phyloP scores from a whole-genome alignment of 1,140 invertebrate genomes.

The Aplysia californica region DNA sequence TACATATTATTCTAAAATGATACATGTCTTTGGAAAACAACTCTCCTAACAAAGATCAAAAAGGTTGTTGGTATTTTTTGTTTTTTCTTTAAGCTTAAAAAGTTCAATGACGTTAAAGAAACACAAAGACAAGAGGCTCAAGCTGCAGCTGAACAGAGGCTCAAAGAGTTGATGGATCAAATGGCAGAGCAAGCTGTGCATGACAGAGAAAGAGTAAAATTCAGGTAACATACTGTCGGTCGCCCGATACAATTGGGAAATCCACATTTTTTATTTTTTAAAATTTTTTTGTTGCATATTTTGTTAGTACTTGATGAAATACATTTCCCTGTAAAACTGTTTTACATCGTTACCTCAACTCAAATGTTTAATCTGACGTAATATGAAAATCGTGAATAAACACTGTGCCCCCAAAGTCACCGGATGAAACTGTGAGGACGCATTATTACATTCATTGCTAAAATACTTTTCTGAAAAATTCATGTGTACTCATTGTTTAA shows the following conservation, averaged over 20 bases:
- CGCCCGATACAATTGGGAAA: not conserved
- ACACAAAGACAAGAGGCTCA: slow-evolving; percentile 2
- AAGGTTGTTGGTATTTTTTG: not conserved
- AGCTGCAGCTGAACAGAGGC: slow-evolving; percentile 4
- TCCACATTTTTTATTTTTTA: not conserved
- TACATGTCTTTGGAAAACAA: not conserved
- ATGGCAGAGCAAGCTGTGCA: slow-evolving; percentile 33
- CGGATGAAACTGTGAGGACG: too few relatives aligned
- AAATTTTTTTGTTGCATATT: not conserved
- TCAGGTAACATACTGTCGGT: slow-evolving; percentile 2
- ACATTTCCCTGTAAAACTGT: not conserved
- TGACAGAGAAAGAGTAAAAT: slow-evolving; percentile 32
- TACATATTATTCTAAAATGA: too few relatives aligned
- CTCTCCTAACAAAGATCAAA: not conserved
- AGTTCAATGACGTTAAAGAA: slow-evolving; percentile 48
- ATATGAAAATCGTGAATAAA: too few relatives aligned
- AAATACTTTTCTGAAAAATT: not conserved
- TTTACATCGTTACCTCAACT: too few relatives aligned
- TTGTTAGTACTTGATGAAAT: not conserved
- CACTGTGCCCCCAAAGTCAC: too few relatives aligned
- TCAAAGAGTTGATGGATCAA: slow-evolving; percentile 21
- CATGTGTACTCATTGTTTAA: not conserved
- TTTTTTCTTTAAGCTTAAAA: slow-evolving; percentile 33
- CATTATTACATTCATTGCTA: not conserved
- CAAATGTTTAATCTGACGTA: too few relatives aligned